A percentile compares a stretch with the other conserved stretches of the same genome.
Conservation (phyloP, 1,140 invertebrate species). For the Polypedilum pembai region DNA sequence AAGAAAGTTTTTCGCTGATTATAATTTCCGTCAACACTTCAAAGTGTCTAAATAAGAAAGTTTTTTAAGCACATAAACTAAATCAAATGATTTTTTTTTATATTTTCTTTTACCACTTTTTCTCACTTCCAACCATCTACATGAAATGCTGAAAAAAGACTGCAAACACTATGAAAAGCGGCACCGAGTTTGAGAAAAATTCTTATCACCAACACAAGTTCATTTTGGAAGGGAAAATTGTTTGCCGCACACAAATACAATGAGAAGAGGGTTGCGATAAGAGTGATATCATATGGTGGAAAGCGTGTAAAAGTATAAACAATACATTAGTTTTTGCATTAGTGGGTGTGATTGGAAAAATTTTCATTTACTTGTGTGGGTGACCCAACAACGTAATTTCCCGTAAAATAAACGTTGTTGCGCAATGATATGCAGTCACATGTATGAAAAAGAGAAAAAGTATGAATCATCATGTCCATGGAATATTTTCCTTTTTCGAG, state of each 20-base stretch:
- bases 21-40: too few species aligned
- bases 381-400: neutral
- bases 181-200: neutral
- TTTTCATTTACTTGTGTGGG: neutral
- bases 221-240: neutral
- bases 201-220: neutral
- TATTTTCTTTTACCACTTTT: neutral
- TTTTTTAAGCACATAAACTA: too few species aligned
- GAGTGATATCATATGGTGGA: slow-evolving; percentile 9
- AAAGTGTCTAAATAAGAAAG: too few species aligned
- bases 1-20: too few species aligned
- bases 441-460: slow-evolving; percentile 14
- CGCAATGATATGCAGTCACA: slow-evolving; percentile 23
- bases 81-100: too few species aligned
- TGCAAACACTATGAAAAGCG: slow-evolving; percentile 12
- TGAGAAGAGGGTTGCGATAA: neutral
- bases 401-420: slow-evolving; percentile 7
- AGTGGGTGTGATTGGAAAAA: neutral
- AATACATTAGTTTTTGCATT: slow-evolving; percentile 17
- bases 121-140: neutral
- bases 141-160: slow-evolving; percentile 5
- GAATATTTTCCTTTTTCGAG: neutral
- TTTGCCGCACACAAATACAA: neutral
- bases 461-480: slow-evolving; percentile 26
- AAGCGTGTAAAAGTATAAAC: slow-evolving; percentile 15